Conservation (phyloP, 2,113 vertebrate species). For the Coryphaenoides rupestris region DNA sequence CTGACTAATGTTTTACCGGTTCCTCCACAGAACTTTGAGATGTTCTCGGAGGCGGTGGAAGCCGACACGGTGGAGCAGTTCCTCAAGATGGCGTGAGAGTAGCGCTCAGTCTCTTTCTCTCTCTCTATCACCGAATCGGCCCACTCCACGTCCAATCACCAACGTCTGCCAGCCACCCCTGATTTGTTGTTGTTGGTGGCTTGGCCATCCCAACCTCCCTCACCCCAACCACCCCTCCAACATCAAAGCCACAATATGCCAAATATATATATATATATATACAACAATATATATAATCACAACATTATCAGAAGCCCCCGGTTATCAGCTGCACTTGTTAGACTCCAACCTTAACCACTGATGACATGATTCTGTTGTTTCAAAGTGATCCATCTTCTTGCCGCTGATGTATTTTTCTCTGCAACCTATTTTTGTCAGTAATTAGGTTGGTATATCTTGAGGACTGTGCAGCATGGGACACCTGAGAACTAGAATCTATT, state of each 20-base stretch:
- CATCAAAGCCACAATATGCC: slow-evolving; percentile 72
- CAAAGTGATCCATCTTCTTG: not conserved
- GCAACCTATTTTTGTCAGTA: too few species aligned
- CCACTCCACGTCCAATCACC: slow-evolving; percentile 30
- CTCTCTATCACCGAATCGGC: not conserved
- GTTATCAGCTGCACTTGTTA: not conserved
- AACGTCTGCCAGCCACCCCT: not conserved
- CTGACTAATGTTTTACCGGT: too few species aligned
- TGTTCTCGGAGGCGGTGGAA: slow-evolving; percentile 91
- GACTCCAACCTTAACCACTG: slow-evolving; percentile 17
- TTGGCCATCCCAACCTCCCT: slow-evolving; percentile 42
- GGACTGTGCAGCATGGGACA: too few species aligned
- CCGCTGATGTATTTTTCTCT: too few species aligned
- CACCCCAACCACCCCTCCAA: slow-evolving; percentile 46
- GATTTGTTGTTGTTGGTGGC: not conserved
- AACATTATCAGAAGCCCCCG: slow-evolving; percentile 10
- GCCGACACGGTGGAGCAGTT: slow-evolving; percentile 87
- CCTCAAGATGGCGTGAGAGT: slow-evolving; percentile 86
- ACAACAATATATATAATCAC: slow-evolving; percentile 42
- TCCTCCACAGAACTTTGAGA: slow-evolving; percentile 82
- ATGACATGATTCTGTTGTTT: slow-evolving; percentile 20
- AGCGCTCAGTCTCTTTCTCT: slow-evolving; percentile 21
- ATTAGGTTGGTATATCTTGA: too few species aligned
- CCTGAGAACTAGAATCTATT: too few species aligned
- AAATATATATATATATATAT: slow-evolving; percentile 61